Percentiles rank a stretch among this genome's conserved stretches.
phyloP scores from a whole-genome alignment of 2,888 invertebrate genomes.

The Gastrophysa polygoni region DNA sequence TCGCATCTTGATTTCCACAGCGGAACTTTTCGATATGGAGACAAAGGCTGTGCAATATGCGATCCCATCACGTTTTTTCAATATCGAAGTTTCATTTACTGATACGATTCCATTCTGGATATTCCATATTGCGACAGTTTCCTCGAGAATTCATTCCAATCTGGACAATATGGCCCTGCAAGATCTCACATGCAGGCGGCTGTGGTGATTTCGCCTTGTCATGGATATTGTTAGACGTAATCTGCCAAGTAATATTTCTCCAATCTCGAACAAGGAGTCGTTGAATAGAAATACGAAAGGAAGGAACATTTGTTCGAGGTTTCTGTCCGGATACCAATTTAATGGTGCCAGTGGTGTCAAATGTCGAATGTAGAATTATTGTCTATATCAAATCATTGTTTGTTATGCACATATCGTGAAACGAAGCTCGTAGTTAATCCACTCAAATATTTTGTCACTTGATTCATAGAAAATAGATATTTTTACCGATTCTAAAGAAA shows the following conservation, averaged over 20 bases:
- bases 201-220: constrained; percentile 5
- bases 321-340: no score
- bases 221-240: constrained; percentile 3
- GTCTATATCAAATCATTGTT: no score
- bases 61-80: not conserved
- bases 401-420: no score
- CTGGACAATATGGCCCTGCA: constrained; percentile 4
- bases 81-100: not conserved
- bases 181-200: constrained; percentile 7
- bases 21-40: not conserved
- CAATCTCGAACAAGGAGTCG: not conserved
- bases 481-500: no score
- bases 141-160: constrained; percentile 14
- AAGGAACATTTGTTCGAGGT: not conserved
- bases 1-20: not conserved
- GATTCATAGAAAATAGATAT: no score
- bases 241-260: constrained; percentile 11
- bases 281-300: not conserved
- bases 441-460: no score
- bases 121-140: constrained; percentile 10
- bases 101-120: not conserved
- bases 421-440: no score
- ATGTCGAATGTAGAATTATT: no score
- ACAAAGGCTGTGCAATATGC: not conserved
- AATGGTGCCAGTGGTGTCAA: no score